Conservation (phyloP, 2,888 invertebrate genomes). For the Caenorhabditis doughertyi region DNA sequence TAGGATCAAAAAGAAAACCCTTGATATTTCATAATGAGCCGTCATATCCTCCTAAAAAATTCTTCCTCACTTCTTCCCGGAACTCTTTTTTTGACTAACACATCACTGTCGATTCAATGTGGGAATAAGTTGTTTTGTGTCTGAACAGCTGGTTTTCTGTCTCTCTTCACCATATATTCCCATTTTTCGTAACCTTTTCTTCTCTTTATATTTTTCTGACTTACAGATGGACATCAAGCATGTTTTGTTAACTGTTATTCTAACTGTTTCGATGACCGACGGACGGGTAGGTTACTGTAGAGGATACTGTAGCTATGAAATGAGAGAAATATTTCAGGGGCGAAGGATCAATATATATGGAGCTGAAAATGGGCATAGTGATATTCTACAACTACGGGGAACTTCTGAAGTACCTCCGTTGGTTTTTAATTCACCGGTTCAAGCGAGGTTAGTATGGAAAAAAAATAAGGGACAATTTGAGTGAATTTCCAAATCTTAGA, state of each 20-base stretch:
- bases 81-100: conserved; percentile 17
- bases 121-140: conserved; percentile 35
- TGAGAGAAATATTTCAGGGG: conserved; percentile 58
- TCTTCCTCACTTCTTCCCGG: conserved; percentile 8
- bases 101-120: conserved; percentile 37
- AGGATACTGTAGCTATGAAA: background rate
- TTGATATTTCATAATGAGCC: too few relatives aligned
- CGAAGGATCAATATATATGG: conserved; percentile 73
- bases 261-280: conserved; percentile 2
- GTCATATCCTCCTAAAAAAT: too few relatives aligned
- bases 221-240: conserved; percentile 42
- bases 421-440: conserved; percentile 14
- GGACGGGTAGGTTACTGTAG: conserved; percentile 23
- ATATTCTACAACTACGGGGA: conserved; percentile 70
- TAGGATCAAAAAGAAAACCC: too few relatives aligned
- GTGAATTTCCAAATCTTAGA: background rate
- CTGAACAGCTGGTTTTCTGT: conserved; percentile 43
- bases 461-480: too few relatives aligned
- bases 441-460: conserved; percentile 20
- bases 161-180: background rate
- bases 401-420: background rate
- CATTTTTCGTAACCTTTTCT: background rate
- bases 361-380: conserved; percentile 72
- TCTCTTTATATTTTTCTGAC: background rate
- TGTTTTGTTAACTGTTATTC: conserved; percentile 4